These are phyloP conservation scores for Microplitis demolitor DNA, from an alignment of 1,140 invertebrate species.

Conservation along the genomic window DNA sequence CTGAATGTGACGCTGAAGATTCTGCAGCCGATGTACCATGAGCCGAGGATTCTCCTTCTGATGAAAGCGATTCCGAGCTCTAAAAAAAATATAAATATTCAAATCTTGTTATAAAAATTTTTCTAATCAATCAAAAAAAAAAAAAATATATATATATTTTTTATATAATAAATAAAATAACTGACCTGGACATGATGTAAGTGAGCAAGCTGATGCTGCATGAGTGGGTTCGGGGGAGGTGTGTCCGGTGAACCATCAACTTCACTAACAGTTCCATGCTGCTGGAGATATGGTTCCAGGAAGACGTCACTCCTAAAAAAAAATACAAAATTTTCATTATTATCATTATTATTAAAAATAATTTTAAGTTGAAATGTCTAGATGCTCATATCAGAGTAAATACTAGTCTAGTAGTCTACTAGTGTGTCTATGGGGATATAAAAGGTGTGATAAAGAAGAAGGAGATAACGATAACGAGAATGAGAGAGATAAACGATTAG, in stretches of 20 bases:
- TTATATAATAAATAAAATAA: not conserved
- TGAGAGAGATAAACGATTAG: conserved; percentile 7
- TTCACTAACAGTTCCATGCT: conserved; percentile 52
- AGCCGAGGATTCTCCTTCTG: conserved; percentile 47
- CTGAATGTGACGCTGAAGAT: conserved; percentile 50
- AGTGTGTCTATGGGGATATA: not conserved
- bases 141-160: not conserved
- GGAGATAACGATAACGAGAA: conserved; percentile 9
- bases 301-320: conserved; percentile 60
- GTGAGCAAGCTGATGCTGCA: conserved; percentile 56
- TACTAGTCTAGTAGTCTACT: not conserved
- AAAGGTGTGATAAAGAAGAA: not conserved
- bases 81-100: conserved; percentile 37
- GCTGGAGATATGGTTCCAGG: conserved; percentile 58
- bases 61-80: conserved; percentile 58
- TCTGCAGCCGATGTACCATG: conserved; percentile 44
- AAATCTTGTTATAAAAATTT: not conserved
- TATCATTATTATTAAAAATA: not conserved
- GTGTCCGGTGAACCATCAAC: conserved; percentile 56
- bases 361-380: not conserved
- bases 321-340: conserved; percentile 13
- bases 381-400: not conserved
- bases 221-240: conserved; percentile 55
- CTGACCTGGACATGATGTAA: conserved; percentile 60
- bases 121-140: not conserved